Base-by-base conservation (phyloP, 2,888 invertebrate species). In the Zaprionus lineosus region DNA sequence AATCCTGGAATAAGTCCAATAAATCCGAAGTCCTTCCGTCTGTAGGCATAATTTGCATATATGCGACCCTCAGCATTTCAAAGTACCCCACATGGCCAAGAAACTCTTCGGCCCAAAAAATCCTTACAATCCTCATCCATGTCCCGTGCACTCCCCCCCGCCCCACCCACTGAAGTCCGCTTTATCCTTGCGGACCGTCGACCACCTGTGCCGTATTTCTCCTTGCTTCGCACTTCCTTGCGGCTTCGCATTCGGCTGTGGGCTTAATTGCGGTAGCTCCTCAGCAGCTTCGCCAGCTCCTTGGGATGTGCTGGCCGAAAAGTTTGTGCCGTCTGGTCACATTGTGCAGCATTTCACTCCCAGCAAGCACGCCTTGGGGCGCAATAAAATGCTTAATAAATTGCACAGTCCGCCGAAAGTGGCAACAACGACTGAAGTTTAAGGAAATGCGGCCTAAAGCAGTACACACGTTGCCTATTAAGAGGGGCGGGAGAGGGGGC, bases 361-460 rank as follows among this genome's bases (percentile, higher is more conserved):
- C 29, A 47, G 61, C 63, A 78, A 79, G 72, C 74, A 79, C 63
- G 75, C 79, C 83, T 83, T 71, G 69, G 83, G 79, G 79, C 83
- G 52, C 83, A 76, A 79, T 83, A 81, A 81, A 83, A 82, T 79
- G 79, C 66, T 83, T 83, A 81, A 81, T 83, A 81, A 81, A 81
- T 81, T 81, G 79, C 74, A 74, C 79, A 83, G 83, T 67, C 74
- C 82, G 72, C 60, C 61, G 47, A 72, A 68, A 65, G 65, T 56
- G 70, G 56, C 64, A 63, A 69, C 53, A 60, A 41, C 46, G 43
- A 29, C 44, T 21, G 31, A 52, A 53, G 50, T 33, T 39, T 24
- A 53, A 37, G 40, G 28, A 39, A 50, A 46, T 33, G 40, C 19
- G n/a, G n/a, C 4, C 9, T 11, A 33, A 33, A 9, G 14, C 31